Base-by-base conservation (phyloP, 2,888 invertebrate genomes). In the Volucella bombylans region DNA sequence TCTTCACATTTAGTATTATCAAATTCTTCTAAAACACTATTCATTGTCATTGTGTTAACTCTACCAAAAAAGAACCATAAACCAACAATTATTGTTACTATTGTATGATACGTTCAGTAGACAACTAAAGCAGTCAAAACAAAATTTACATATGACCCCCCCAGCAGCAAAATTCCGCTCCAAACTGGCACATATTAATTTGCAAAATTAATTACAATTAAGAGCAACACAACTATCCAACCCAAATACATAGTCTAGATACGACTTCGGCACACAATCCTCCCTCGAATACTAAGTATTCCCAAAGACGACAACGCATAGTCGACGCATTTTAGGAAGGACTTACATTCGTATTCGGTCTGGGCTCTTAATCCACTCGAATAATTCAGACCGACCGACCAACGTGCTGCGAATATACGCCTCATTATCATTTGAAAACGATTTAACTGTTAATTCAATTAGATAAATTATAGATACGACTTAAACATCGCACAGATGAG, bases 381-480 rank as follows among this genome's bases (percentile, higher is more conserved):
- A 14, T 31, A 59, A 6, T 23, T 8, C n/a, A 11, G 67, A 2
- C 8, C 9, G 12, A 59, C 23, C 0, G 12, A 64, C 15, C 18
- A n/a, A 43, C 31, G 31, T 31, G 31, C 31, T 31, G 6, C 31
- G 31, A 31, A 43, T 10, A 11, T 43, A 71, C 31, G 15, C 41
- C 62, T 73, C 49, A 82, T 82, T 82, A 78, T 54, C 41, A 81
- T 82, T 76, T 54, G 38, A 61, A 61, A 82, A 38, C 78, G 14
- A 68, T 82, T 82, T 52, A 82, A 82, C 72, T 62, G 72, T 78
- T 78, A 78, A 78, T 78, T 82, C 67, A 73, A 73, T 82, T 78
- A 73, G 52, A 82, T 82, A 82, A 77, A 68, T 72, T 71, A 59
- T 71, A 38, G 15, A 64, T 38, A 61, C 31, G 31, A 31, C 31